Percentiles rank a stretch among this genome's conserved stretches.
Conservation (phyloP, 2,797 vertebrate species). For the Somateria mollissima region DNA sequence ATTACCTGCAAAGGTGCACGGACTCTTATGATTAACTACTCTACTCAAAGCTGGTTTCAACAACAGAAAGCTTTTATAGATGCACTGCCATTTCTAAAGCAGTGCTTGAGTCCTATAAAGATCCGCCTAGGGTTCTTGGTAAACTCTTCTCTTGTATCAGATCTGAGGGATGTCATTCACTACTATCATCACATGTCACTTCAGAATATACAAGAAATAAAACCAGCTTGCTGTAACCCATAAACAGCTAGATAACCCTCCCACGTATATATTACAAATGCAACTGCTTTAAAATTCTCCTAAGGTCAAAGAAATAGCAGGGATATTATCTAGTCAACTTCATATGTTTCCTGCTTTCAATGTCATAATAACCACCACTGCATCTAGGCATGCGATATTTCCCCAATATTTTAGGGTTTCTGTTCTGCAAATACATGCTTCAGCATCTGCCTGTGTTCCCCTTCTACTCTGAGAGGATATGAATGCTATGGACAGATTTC, state of each 20-base stretch:
- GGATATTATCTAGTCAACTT: not conserved
- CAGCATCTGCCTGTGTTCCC: not conserved
- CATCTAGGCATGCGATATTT: not conserved
- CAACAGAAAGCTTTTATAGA: not conserved
- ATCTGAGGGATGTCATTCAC: not conserved
- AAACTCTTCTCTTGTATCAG: not conserved
- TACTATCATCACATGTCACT: not conserved
- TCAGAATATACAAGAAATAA: not conserved
- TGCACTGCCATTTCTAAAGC: not conserved
- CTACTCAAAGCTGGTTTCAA: not conserved
- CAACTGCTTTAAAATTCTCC: not conserved
- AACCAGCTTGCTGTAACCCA: not conserved
- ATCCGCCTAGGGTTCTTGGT: not conserved
- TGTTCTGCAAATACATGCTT: not conserved
- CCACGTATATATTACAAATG: not conserved
- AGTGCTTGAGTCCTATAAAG: not conserved
- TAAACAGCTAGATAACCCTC: not conserved
- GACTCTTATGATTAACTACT: not conserved
- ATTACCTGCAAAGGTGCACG: not conserved
- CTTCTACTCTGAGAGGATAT: not conserved
- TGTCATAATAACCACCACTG: not conserved
- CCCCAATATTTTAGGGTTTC: not conserved
- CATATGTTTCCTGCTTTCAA: not conserved
- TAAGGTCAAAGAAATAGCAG: not conserved
- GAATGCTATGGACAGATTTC: not conserved